phyloP scores from a whole-genome alignment of 2,797 vertebrate species.

The Hyperoplus lanceolatus region DNA sequence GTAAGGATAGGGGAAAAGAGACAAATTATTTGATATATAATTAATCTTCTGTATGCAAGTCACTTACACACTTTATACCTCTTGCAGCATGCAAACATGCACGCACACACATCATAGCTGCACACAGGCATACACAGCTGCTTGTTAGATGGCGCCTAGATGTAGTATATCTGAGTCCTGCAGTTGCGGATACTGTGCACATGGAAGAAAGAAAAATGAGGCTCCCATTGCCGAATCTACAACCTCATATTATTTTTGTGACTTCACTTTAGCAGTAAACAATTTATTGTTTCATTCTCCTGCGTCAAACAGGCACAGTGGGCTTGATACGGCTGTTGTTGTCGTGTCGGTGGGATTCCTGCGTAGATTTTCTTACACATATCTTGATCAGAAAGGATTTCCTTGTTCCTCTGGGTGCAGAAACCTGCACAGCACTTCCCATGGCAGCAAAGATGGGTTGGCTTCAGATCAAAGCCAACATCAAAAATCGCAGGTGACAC shows the following conservation, averaged over 20 bases:
- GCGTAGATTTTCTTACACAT: conserved; percentile 29
- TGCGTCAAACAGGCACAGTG: not conserved
- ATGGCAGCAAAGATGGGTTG: conserved; percentile 47
- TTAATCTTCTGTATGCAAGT: not conserved
- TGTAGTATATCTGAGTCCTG: conserved; percentile 52
- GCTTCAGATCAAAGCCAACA: conserved; percentile 75
- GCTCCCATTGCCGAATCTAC: conserved; percentile 1
- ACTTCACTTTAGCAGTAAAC: conserved; percentile 17
- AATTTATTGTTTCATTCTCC: not conserved
- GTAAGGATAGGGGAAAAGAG: not conserved
- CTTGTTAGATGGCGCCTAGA: conserved; percentile 66
- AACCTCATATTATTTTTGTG: conserved; percentile 7
- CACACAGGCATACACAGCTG: conserved; percentile 53
- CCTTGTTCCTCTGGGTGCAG: conserved; percentile 72
- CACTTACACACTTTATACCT: not conserved
- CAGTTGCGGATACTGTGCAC: conserved; percentile 64
- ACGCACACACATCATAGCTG: conserved; percentile 18
- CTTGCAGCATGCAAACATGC: conserved; percentile 36
- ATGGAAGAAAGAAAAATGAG: not conserved
- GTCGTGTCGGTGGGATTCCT: conserved; percentile 63
- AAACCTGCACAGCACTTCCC: conserved; percentile 63
- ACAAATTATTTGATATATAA: conserved; percentile 1
- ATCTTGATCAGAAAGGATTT: conserved; percentile 78
- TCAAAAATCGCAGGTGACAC: conserved; percentile 74
- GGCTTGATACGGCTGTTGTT: conserved; percentile 29